These are phyloP conservation scores for Mythimna vitellina DNA, from an alignment of 2,888 invertebrate species.

Conservation along the genomic window DNA sequence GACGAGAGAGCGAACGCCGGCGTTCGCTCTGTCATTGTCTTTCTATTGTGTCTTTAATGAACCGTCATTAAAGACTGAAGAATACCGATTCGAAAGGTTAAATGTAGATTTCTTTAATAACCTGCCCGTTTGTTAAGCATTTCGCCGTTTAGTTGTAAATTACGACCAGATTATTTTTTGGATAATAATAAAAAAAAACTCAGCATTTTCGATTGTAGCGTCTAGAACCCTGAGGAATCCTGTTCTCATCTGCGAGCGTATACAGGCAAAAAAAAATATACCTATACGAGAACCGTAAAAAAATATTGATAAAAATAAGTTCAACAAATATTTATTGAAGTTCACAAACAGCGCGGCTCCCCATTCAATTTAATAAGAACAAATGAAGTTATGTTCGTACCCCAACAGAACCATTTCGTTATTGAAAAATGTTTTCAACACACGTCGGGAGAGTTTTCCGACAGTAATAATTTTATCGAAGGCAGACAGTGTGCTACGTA, in stretches of 20 bases:
- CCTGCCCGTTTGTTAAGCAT: no score
- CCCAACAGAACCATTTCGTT: slow-evolving; percentile 56
- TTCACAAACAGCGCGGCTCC: slow-evolving; percentile 30
- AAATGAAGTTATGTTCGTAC: slow-evolving; percentile 57
- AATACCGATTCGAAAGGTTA: no score
- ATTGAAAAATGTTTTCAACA: slow-evolving; percentile 65
- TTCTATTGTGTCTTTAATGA: no score
- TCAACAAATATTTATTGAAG: slow-evolving; percentile 30
- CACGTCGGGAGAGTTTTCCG: slow-evolving; percentile 41
- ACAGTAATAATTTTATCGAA: slow-evolving; percentile 56
- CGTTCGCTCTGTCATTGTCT: no score
- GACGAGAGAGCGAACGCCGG: no score
- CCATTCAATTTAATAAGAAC: slow-evolving; percentile 62
- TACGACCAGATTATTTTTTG: neutral
- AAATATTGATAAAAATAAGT: slow-evolving; percentile 42
- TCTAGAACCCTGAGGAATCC: neutral
- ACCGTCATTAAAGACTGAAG: no score
- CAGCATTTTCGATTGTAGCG: neutral
- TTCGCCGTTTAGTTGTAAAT: no score
- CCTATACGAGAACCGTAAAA: slow-evolving; percentile 13
- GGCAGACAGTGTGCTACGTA: slow-evolving; percentile 20
- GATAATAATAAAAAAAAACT: neutral
- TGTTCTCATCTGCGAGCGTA: no score
- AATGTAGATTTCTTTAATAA: no score
- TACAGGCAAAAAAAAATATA: slow-evolving; percentile 13